Evolutionary conservation across 2,888 invertebrate genomes (phyloP).

Genomic region (Danaus chrysippus): DNA sequence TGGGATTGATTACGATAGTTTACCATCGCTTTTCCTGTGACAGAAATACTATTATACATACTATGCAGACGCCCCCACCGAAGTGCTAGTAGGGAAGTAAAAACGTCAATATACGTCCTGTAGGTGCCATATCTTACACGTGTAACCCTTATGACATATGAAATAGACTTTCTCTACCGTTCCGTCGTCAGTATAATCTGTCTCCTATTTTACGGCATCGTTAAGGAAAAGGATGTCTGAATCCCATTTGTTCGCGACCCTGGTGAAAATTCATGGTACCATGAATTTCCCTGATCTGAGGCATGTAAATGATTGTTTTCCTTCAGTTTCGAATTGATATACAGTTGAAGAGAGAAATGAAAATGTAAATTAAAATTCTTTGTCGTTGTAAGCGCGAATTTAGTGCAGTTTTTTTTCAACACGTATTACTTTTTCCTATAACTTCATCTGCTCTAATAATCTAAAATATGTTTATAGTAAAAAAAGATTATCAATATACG

Average conservation of each 20-base stretch:
- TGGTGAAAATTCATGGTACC: slow-evolving; percentile 1
- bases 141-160: not conserved
- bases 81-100: slow-evolving; percentile 4
- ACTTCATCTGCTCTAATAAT: too few relatives aligned
- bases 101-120: slow-evolving; percentile 6
- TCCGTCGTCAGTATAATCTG: slow-evolving; percentile 10
- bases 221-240: slow-evolving; percentile 14
- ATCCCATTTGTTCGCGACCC: slow-evolving; percentile 11
- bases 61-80: not conserved
- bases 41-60: slow-evolving; percentile 3
- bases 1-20: not conserved
- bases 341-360: not conserved
- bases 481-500: too few relatives aligned
- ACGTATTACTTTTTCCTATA: too few relatives aligned
- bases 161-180: not conserved
- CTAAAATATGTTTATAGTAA: too few relatives aligned
- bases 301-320: slow-evolving; percentile 4
- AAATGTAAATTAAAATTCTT: slow-evolving; percentile 6
- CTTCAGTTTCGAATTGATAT: not conserved
- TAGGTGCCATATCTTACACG: not conserved
- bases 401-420: not conserved
- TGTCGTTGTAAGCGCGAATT: not conserved
- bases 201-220: slow-evolving; percentile 16
- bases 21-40: not conserved
- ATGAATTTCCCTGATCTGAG: slow-evolving; percentile 4